A percentile compares a stretch with the other conserved stretches of the same genome.
Evolutionary conservation across 2,888 invertebrate species (phyloP).

Genomic region (Pseudeuparius sepicola): DNA sequence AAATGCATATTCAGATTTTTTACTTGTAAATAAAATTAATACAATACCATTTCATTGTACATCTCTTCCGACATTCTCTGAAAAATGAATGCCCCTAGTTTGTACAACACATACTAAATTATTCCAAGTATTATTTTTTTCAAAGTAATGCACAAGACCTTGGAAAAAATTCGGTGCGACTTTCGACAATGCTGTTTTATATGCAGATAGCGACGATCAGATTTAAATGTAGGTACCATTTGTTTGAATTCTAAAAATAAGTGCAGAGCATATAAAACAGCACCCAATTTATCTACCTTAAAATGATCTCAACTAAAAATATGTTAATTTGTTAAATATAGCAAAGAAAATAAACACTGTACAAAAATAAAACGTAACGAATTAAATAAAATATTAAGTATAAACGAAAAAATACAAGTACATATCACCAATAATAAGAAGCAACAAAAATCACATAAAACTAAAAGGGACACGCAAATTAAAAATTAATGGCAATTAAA

Average conservation of each 20-base stretch:
- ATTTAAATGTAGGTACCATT: no score
- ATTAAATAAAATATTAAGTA: no score
- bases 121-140: background rate
- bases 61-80: conserved; percentile 76
- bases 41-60: conserved; percentile 74
- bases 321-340: no score
- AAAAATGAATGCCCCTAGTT: conserved; percentile 45
- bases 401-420: conserved; percentile 6
- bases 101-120: background rate
- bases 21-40: conserved; percentile 40
- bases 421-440: conserved; percentile 1
- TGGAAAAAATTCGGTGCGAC: background rate
- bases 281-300: no score
- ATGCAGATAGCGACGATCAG: no score
- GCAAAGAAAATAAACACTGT: no score
- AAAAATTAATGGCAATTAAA: conserved; percentile 2
- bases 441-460: background rate
- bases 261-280: no score
- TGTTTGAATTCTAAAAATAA: no score
- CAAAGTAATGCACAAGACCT: background rate
- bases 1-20: no score
- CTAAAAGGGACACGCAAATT: background rate
- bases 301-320: no score
- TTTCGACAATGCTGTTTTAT: no score
- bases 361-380: conserved; percentile 4